phyloP scores from a whole-genome alignment of 2,797 vertebrate genomes.

The Rhinella marina region DNA sequence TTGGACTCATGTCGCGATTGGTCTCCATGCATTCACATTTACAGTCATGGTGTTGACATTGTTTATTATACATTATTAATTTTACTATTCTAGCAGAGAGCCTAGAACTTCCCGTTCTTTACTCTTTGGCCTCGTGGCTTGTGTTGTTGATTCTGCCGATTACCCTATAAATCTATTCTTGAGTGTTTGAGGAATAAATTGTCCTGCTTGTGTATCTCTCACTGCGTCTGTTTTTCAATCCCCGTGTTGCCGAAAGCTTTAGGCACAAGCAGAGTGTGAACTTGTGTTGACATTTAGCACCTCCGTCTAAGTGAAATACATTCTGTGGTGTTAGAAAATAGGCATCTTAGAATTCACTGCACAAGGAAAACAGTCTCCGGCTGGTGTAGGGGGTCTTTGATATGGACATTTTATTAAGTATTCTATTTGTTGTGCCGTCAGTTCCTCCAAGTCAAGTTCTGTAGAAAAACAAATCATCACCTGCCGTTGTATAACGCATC shows the following conservation, averaged over 20 bases:
- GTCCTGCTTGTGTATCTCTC: constrained; percentile 26
- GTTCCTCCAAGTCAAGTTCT: background rate
- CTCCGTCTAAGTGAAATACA: constrained; percentile 25
- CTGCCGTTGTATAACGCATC: background rate
- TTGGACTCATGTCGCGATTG: too few relatives aligned
- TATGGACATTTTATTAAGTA: background rate
- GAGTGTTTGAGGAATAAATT: constrained; percentile 6
- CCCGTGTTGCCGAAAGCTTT: background rate
- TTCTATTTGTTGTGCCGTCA: background rate
- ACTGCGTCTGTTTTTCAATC: constrained; percentile 1
- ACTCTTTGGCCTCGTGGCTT: background rate
- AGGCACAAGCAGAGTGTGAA: background rate
- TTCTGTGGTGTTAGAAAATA: constrained; percentile 21
- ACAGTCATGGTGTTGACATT: too few relatives aligned
- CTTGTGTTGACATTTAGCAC: constrained; percentile 44
- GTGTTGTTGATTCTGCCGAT: background rate
- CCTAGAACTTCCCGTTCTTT: background rate
- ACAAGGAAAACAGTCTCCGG: background rate
- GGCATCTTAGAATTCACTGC: constrained; percentile 16
- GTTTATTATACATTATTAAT: background rate
- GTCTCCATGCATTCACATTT: too few relatives aligned
- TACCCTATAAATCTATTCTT: background rate
- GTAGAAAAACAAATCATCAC: constrained; percentile 11
- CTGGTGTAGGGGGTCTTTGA: background rate
- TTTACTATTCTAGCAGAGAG: background rate